phyloP scores from a whole-genome alignment of 2,113 vertebrate genomes.

The Romanogobio albipinnatus region DNA sequence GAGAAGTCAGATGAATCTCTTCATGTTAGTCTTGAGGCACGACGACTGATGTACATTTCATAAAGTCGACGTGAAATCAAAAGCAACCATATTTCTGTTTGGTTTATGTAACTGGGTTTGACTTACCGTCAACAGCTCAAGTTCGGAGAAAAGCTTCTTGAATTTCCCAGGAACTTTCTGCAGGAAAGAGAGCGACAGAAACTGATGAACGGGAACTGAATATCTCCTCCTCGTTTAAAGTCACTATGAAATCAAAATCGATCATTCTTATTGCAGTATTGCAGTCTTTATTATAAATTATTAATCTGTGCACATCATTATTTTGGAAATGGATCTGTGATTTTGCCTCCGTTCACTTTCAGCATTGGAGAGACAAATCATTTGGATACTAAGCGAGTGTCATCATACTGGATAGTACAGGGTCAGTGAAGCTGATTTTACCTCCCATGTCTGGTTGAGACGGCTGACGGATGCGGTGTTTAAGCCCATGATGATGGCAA shows the following conservation, averaged over 20 bases:
- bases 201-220: not conserved
- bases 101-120: not conserved
- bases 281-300: no score
- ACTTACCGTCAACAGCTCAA: constrained; percentile 93
- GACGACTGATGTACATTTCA: not conserved
- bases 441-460: constrained; percentile 97
- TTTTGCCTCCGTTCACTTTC: no score
- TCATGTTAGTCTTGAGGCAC: no score
- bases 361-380: no score
- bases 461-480: constrained; percentile 96
- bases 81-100: not conserved
- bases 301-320: no score
- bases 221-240: no score
- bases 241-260: no score
- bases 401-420: not conserved
- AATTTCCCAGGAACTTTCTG: constrained; percentile 98
- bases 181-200: constrained; percentile 2
- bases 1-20: constrained; percentile 30
- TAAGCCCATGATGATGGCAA: constrained; percentile 98
- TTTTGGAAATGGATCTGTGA: no score
- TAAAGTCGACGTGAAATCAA: not conserved
- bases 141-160: constrained; percentile 97
- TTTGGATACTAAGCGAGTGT: no score
- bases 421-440: constrained; percentile 63
- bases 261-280: no score